phyloP scores from a whole-genome alignment of 2,113 vertebrate species.

The Piaya cayana region DNA sequence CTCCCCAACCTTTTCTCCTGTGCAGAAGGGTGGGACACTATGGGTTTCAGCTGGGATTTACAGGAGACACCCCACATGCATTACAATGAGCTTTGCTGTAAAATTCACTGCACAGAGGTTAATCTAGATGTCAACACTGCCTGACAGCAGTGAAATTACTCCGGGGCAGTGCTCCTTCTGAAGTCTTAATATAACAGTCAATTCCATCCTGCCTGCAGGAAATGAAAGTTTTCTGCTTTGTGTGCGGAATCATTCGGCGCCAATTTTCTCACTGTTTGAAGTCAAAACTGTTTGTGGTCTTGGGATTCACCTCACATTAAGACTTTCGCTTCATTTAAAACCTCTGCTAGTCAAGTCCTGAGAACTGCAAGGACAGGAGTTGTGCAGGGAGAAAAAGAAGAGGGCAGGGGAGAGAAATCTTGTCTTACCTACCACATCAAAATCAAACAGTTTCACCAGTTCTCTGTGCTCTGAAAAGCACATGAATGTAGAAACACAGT shows the following conservation, averaged over 20 bases:
- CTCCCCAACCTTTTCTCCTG: slow-evolving; percentile 11
- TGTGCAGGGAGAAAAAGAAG: neutral
- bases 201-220: slow-evolving; percentile 79
- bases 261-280: slow-evolving; percentile 80
- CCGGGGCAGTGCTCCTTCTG: slow-evolving; percentile 76
- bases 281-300: slow-evolving; percentile 77
- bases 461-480: neutral
- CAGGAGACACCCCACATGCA: slow-evolving; percentile 57
- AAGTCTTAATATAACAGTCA: slow-evolving; percentile 82
- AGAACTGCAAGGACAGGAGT: neutral
- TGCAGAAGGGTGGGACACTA: slow-evolving; percentile 29
- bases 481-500: slow-evolving; percentile 6
- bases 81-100: slow-evolving; percentile 74
- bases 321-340: slow-evolving; percentile 57
- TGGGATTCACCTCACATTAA: slow-evolving; percentile 77
- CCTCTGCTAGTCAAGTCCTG: slow-evolving; percentile 33
- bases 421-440: neutral
- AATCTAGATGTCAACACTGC: slow-evolving; percentile 80
- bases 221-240: slow-evolving; percentile 81
- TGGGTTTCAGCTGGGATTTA: slow-evolving; percentile 61
- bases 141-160: slow-evolving; percentile 81
- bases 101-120: slow-evolving; percentile 78
- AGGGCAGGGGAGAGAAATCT: neutral
- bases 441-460: slow-evolving; percentile 6
- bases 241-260: slow-evolving; percentile 73